Evolutionary conservation across 2,888 invertebrate genomes (phyloP).

Genomic region (Brenthis hecate): DNA sequence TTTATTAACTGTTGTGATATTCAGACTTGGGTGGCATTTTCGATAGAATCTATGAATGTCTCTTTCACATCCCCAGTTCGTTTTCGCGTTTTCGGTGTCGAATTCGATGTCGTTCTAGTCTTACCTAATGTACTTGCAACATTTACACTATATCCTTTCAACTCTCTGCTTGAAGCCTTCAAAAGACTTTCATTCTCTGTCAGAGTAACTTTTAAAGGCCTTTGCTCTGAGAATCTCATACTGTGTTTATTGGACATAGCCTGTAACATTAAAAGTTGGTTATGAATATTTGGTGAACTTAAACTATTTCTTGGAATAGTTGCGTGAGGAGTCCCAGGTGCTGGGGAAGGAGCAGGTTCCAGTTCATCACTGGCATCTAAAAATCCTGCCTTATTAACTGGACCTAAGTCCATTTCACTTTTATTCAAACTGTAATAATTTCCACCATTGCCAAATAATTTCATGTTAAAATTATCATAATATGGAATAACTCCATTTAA

Average conservation of each 20-base stretch:
- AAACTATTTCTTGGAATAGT: constrained; percentile 75
- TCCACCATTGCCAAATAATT: constrained; percentile 92
- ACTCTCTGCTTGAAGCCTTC: constrained; percentile 55
- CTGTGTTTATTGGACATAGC: constrained; percentile 59
- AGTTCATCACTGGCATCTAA: constrained; percentile 75
- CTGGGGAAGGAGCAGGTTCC: constrained; percentile 76
- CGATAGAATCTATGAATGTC: constrained; percentile 90
- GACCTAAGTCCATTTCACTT: constrained; percentile 82
- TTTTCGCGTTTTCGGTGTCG: constrained; percentile 91
- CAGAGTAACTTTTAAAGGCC: constrained; percentile 65
- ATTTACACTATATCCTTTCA: constrained; percentile 64
- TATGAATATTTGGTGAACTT: constrained; percentile 79
- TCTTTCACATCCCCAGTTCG: constrained; percentile 84
- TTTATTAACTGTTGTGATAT: constrained; percentile 4
- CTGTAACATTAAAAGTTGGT: constrained; percentile 72
- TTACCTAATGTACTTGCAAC: constrained; percentile 63
- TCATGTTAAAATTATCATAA: constrained; percentile 91
- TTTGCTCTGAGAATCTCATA: constrained; percentile 54
- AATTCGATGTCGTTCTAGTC: constrained; percentile 86
- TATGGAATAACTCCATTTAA: constrained; percentile 78
- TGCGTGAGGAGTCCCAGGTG: constrained; percentile 77
- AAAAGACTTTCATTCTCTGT: constrained; percentile 64
- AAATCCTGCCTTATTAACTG: constrained; percentile 74
- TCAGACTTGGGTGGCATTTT: constrained; percentile 94
- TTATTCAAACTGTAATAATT: constrained; percentile 90